Base-by-base conservation (phyloP, 2,797 vertebrate genomes). In the Salmo trutta region DNA sequence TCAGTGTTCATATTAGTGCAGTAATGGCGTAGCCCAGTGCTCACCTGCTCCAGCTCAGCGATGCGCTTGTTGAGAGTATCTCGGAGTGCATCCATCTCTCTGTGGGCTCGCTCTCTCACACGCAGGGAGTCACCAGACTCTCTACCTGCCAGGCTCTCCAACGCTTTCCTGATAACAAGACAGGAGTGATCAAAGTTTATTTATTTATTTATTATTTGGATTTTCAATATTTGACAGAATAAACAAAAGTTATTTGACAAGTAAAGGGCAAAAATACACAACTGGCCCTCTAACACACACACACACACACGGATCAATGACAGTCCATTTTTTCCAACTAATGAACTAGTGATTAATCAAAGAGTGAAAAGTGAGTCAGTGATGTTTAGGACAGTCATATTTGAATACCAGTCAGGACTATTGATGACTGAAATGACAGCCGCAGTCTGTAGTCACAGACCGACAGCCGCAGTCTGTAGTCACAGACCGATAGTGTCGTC, bases 111-210 rank as follows among this genome's bases (percentile, higher is more conserved):
- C 62, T 95, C 95, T 36, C 95, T 95, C 19, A 95, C 75, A 0
- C 85, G 93, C 41, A 92, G 94, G 10, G 94, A 87, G 83, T 98
- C 97, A 27, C 93, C 94, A n/a, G 93, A 87, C 4, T 96, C 95
- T 75, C 95, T 95, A 82, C 92, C 93, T n/a, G 97, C 95, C 67
- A 99, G 88, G 88, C 96, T 98, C 86, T 98, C 98, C 56, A 99
- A 82, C 0, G 97, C 97, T 95, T 98, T 98, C 77, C 97, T 99
- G 59, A 64, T 17, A 62, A 62, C 56, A 24, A 62, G n/a, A 62
- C n/a, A 8, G 41, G 8, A 47, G 41, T 36, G 36, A 36, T 47
- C 41, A 47, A 47, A 47, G 59, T 24, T 62, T 24, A 7, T 24
- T 59, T n/a, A 7, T 62, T 21, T 1, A 21, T 31, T 31, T 31